A percentile compares a stretch with the other conserved stretches of the same genome.
Evolutionary conservation across 2,888 invertebrate species (phyloP).

Genomic region (Chrysodeixis includens): DNA sequence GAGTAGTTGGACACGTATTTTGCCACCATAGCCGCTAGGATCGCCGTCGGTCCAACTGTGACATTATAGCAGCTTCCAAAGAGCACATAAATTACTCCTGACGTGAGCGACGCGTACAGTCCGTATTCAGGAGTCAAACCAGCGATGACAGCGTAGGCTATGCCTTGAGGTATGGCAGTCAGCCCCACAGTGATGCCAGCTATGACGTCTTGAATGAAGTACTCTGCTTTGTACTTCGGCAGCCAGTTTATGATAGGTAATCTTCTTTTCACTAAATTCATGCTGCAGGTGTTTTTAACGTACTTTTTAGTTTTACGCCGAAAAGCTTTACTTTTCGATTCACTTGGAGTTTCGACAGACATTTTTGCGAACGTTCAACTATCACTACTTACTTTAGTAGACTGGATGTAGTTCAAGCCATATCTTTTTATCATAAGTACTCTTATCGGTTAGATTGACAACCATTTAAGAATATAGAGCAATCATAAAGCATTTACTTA

Average conservation of each 20-base stretch:
- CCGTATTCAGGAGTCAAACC: conserved; percentile 94
- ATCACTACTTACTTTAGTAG: neutral
- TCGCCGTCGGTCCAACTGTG: conserved; percentile 96
- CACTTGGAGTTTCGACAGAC: conserved; percentile 34
- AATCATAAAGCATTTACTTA: neutral
- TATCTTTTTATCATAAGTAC: neutral
- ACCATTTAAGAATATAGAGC: neutral
- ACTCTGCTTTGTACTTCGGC: conserved; percentile 91
- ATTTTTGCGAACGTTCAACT: conserved; percentile 23
- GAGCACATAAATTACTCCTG: conserved; percentile 95
- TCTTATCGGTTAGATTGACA: neutral
- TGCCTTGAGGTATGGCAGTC: conserved; percentile 95
- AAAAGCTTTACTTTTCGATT: conserved; percentile 43
- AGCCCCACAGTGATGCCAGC: conserved; percentile 96
- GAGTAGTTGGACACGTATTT: conserved; percentile 90
- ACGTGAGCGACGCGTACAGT: conserved; percentile 96
- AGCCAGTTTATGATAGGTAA: conserved; percentile 93
- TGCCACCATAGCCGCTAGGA: conserved; percentile 95
- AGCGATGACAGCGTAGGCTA: conserved; percentile 94
- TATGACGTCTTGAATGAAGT: conserved; percentile 93
- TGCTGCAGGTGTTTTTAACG: conserved; percentile 75
- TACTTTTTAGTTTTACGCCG: conserved; percentile 65
- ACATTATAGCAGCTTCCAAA: conserved; percentile 95
- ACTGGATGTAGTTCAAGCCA: neutral
- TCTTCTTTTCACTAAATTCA: conserved; percentile 82